A percentile compares a stretch with the other conserved stretches of the same genome.
phyloP scores from a whole-genome alignment of 2,888 invertebrate genomes.

The Epiblema foenella region DNA sequence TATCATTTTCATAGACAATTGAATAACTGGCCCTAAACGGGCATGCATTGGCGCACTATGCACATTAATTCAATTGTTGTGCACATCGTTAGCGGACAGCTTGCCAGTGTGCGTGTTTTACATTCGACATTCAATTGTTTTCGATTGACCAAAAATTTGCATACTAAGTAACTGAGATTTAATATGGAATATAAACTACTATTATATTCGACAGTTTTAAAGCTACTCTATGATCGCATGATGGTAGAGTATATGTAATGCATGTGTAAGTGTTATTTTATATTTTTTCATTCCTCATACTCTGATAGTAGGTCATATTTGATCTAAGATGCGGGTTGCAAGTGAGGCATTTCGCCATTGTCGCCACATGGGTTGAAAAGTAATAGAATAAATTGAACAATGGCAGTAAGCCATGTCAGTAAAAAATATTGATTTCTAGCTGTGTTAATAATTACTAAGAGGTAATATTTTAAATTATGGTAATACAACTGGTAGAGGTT shows the following conservation, averaged over 20 bases:
- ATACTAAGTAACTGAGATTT: slow-evolving; percentile 30
- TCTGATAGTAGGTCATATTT: too few relatives aligned
- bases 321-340: too few relatives aligned
- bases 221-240: too few relatives aligned
- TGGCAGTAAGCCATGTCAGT: neutral
- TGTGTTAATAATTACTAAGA: too few relatives aligned
- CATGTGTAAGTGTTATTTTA: too few relatives aligned
- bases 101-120: slow-evolving; percentile 27
- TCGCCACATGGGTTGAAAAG: too few relatives aligned
- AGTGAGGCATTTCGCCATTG: too few relatives aligned
- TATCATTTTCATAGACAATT: slow-evolving; percentile 36
- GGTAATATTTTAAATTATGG: too few relatives aligned
- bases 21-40: slow-evolving; percentile 37
- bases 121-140: slow-evolving; percentile 34
- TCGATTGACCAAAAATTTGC: slow-evolving; percentile 30
- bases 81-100: slow-evolving; percentile 27
- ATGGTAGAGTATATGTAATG: too few relatives aligned
- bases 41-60: slow-evolving; percentile 27
- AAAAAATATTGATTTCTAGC: too few relatives aligned
- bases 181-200: slow-evolving; percentile 19
- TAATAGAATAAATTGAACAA: neutral
- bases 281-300: too few relatives aligned
- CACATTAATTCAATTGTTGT: slow-evolving; percentile 40
- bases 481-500: too few relatives aligned
- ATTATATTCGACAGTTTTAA: neutral